These are phyloP conservation scores for Listronotus bonariensis DNA, from an alignment of 1,140 invertebrate species.

Conservation along the genomic window DNA sequence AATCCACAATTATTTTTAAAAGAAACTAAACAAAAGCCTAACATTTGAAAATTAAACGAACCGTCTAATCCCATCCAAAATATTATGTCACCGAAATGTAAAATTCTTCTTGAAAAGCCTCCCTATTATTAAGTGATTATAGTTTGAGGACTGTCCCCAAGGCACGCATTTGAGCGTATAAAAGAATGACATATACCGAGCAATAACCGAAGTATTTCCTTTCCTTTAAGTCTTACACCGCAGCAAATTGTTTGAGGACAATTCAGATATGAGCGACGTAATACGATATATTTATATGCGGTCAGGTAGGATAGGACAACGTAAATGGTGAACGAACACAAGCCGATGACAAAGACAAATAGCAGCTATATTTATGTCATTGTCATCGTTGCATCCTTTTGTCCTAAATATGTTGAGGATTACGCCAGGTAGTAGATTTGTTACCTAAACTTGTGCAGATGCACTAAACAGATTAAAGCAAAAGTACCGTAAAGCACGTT, in stretches of 20 bases:
- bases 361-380: slow-evolving; percentile 34
- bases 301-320: slow-evolving; percentile 31
- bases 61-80: slow-evolving; percentile 10
- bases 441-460: slow-evolving; percentile 28
- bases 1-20: no score
- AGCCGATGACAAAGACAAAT: slow-evolving; percentile 22
- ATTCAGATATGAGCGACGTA: slow-evolving; percentile 33
- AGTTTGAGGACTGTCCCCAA: slow-evolving; percentile 21
- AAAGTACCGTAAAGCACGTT: background rate
- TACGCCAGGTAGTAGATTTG: slow-evolving; percentile 29
- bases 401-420: slow-evolving; percentile 37
- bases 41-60: background rate
- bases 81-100: background rate
- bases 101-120: background rate
- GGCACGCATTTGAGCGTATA: slow-evolving; percentile 10
- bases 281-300: slow-evolving; percentile 34
- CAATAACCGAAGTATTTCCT: slow-evolving; percentile 31
- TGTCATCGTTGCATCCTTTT: slow-evolving; percentile 36
- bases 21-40: no score
- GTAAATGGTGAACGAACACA: slow-evolving; percentile 10
- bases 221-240: slow-evolving; percentile 29
- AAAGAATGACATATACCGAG: slow-evolving; percentile 27
- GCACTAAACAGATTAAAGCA: slow-evolving; percentile 12
- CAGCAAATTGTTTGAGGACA: slow-evolving; percentile 34
- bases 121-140: slow-evolving; percentile 26